phyloP scores from a whole-genome alignment of 2,113 vertebrate species.

The Mionectes macconnelli region DNA sequence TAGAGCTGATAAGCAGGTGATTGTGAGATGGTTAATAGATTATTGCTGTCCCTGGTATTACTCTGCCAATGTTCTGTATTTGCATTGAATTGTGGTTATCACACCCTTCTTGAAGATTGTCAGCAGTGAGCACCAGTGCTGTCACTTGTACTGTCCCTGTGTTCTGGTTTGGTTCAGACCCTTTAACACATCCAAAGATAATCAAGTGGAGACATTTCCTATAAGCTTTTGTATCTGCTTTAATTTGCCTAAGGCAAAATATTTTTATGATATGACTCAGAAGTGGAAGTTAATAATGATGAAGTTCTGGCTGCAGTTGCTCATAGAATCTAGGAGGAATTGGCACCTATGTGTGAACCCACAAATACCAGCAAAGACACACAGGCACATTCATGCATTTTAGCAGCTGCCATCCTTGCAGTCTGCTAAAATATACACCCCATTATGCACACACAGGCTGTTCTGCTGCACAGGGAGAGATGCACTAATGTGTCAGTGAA shows the following conservation, averaged over 20 bases:
- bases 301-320: not conserved
- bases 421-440: not conserved
- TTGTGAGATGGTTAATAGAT: not conserved
- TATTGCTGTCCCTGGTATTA: not conserved
- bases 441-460: not conserved
- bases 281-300: not conserved
- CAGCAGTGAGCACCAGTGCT: not conserved
- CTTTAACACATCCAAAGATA: not conserved
- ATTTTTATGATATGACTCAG: not conserved
- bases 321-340: not conserved
- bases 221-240: not conserved
- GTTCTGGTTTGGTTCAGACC: not conserved
- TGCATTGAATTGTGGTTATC: not conserved
- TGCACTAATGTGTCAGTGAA: not conserved
- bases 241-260: slow-evolving; percentile 37
- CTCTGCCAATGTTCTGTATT: not conserved
- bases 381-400: not conserved
- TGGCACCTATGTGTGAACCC: not conserved
- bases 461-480: not conserved
- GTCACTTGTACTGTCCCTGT: not conserved
- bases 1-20: not conserved
- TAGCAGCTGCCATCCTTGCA: not conserved
- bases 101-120: not conserved
- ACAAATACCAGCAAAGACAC: not conserved
- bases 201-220: not conserved